Percentiles rank a stretch among this genome's conserved stretches.
Conservation (phyloP, 2,888 invertebrate genomes). For the Norana najaformis region DNA sequence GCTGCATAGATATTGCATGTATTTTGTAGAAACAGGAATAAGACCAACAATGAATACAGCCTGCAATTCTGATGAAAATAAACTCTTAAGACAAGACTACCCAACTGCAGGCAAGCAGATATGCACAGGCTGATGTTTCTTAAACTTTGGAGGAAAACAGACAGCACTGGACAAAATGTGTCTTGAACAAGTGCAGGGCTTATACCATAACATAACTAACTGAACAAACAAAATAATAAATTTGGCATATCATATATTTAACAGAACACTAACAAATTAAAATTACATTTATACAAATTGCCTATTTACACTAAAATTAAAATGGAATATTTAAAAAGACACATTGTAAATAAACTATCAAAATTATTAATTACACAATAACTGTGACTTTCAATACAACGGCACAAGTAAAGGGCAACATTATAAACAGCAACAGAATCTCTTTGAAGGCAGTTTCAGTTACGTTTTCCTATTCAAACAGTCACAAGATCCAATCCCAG, state of each 20-base stretch:
- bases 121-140: background rate
- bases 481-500: background rate
- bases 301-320: background rate
- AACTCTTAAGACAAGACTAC: background rate
- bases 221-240: background rate
- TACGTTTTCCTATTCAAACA: background rate
- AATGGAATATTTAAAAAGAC: constrained; percentile 38
- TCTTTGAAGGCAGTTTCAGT: constrained; percentile 13
- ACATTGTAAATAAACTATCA: constrained; percentile 9
- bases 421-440: background rate
- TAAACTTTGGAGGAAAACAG: background rate
- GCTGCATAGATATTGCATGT: constrained; percentile 13
- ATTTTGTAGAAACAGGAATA: background rate
- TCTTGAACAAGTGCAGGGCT: background rate
- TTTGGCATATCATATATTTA: background rate
- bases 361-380: constrained; percentile 21
- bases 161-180: too few species aligned
- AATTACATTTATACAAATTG: constrained; percentile 4
- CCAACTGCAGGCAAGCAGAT: background rate
- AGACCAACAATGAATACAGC: background rate
- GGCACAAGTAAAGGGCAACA: background rate
- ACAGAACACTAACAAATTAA: background rate
- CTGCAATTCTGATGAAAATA: background rate
- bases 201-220: background rate
- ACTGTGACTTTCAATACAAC: background rate